phyloP scores from a whole-genome alignment of 2,113 vertebrate species.

The Salvelinus fontinalis region DNA sequence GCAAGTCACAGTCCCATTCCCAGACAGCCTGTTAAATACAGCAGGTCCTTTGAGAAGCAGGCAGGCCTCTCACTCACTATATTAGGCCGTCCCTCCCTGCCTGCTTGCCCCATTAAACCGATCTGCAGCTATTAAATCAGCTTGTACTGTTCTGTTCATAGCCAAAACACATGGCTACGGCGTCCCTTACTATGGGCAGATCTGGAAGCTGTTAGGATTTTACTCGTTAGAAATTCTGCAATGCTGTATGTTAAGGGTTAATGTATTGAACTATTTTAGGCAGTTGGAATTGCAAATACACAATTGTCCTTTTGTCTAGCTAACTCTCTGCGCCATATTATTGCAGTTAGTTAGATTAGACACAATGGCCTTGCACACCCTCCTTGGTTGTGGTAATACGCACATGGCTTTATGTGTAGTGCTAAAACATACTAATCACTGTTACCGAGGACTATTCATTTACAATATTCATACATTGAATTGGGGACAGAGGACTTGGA shows the following conservation, averaged over 20 bases:
- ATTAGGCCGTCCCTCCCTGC: neutral
- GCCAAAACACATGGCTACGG: neutral
- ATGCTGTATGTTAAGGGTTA: neutral
- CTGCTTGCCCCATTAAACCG: neutral
- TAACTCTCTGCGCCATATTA: neutral
- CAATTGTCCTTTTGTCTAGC: neutral
- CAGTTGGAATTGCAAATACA: neutral
- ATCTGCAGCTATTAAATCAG: conserved; percentile 22
- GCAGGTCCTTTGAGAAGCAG: no score
- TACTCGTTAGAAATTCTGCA: neutral
- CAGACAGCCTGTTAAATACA: no score
- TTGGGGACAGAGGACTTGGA: neutral
- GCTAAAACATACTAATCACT: neutral
- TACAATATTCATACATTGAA: neutral
- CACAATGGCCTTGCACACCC: neutral
- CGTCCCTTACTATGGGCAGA: neutral
- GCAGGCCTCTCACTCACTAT: neutral
- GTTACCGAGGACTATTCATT: neutral
- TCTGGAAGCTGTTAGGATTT: conserved; percentile 11
- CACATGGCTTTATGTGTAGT: neutral
- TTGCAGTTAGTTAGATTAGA: neutral
- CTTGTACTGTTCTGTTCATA: neutral
- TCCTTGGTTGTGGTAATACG: neutral
- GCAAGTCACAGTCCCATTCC: no score
- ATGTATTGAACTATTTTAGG: neutral